Evolutionary conservation across 2,888 invertebrate species (phyloP).

Genomic region (Physocephala rufipes): DNA sequence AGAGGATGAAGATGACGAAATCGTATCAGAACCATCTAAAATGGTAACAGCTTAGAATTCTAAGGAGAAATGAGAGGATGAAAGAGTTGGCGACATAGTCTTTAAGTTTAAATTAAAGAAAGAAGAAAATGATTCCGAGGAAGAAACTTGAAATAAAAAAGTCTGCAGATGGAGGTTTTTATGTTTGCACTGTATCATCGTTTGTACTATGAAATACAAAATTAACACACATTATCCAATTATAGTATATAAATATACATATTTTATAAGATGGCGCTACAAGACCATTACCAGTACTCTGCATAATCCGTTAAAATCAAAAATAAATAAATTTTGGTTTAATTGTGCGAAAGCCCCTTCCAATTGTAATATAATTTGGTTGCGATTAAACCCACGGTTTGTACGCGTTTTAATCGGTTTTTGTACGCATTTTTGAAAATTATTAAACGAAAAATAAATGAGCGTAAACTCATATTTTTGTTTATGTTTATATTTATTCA

Average conservation of each 20-base stretch:
- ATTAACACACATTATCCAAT: background rate
- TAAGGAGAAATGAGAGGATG: background rate
- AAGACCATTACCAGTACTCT: background rate
- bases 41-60: constrained; percentile 8
- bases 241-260: background rate
- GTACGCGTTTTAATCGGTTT: background rate
- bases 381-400: background rate
- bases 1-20: constrained; percentile 25
- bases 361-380: constrained; percentile 4
- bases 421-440: constrained; percentile 14
- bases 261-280: background rate
- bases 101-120: constrained; percentile 3
- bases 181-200: constrained; percentile 15
- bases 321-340: background rate
- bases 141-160: constrained; percentile 10
- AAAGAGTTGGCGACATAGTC: background rate
- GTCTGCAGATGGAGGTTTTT: constrained; percentile 13
- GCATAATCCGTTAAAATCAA: background rate
- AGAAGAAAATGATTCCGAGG: background rate
- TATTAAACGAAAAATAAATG: constrained; percentile 4
- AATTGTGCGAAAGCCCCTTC: background rate
- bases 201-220: constrained; percentile 11
- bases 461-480: background rate
- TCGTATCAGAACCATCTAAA: constrained; percentile 3
- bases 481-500: too few relatives aligned